Conservation (phyloP, 2,797 vertebrate species). For the Mus minutoides region DNA sequence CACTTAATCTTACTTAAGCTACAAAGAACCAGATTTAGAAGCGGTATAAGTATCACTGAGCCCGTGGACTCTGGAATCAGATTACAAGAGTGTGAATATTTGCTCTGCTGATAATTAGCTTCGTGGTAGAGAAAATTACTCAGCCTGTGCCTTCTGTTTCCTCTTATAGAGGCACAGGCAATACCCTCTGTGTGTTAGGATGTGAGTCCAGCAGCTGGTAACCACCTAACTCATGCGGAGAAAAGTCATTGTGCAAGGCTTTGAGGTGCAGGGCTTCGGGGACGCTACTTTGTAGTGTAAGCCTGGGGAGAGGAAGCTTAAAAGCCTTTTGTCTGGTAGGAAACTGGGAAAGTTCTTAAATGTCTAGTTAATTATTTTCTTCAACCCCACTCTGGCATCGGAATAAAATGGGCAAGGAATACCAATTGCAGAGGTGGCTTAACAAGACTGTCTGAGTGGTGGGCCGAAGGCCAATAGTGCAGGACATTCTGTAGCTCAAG, state of each 20-base stretch:
- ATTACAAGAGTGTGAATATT: background rate
- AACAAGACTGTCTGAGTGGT: background rate
- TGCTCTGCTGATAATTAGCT: background rate
- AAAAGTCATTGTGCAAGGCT: too few relatives aligned
- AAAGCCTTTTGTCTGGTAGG: background rate
- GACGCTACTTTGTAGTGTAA: background rate
- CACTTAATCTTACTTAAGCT: background rate
- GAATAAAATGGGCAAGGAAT: background rate
- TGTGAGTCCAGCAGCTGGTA: background rate
- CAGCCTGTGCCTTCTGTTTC: background rate
- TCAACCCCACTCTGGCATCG: background rate
- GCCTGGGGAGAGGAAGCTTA: background rate
- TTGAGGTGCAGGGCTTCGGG: background rate
- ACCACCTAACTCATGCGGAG: background rate
- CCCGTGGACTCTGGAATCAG: background rate
- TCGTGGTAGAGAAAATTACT: background rate
- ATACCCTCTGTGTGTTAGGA: background rate
- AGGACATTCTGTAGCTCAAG: background rate
- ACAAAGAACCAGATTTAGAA: background rate
- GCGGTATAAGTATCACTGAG: rapidly evolving
- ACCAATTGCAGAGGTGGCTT: background rate
- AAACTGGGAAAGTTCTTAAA: background rate
- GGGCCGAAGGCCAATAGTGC: background rate
- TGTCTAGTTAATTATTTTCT: conserved; percentile 24
- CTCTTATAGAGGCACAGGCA: background rate